A percentile compares a stretch with the other conserved stretches of the same genome.
These are phyloP conservation scores for Chelidonichthys spinosus DNA, from an alignment of 2,797 vertebrate genomes.

Conservation along the genomic window DNA sequence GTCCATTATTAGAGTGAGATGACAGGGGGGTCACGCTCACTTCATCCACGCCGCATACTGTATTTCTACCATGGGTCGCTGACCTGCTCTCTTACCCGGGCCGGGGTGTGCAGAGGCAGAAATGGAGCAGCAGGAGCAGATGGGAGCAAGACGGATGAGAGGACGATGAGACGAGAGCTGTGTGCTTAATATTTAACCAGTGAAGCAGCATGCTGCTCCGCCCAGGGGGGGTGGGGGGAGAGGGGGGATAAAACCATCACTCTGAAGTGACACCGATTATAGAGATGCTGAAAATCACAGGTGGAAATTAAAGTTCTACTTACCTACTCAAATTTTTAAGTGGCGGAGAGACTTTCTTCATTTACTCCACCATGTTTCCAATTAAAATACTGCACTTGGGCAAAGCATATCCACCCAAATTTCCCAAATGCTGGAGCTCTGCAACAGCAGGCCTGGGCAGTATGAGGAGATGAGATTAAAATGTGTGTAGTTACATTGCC, in stretches of 20 bases:
- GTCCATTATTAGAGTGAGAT: constrained; percentile 45
- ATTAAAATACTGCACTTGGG: not conserved
- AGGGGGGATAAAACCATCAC: constrained; percentile 39
- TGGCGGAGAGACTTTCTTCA: not conserved
- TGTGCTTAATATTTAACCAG: constrained; percentile 81
- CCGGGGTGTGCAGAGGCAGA: constrained; percentile 61
- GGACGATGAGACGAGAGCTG: constrained; percentile 59
- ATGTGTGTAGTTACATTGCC: too few relatives aligned
- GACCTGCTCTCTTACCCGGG: constrained; percentile 61
- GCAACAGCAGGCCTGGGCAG: not conserved
- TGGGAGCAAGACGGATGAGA: constrained; percentile 64
- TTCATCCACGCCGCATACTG: constrained; percentile 36
- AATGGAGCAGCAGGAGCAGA: constrained; percentile 74
- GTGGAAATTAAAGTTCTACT: constrained; percentile 10
- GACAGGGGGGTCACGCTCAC: constrained; percentile 53
- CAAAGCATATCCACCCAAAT: not conserved
- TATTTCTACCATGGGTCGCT: constrained; percentile 66
- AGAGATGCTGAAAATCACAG: constrained; percentile 44
- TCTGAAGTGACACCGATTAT: constrained; percentile 49
- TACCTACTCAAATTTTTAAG: not conserved
- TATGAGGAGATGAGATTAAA: too few relatives aligned
- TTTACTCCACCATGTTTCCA: not conserved
- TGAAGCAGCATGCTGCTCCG: constrained; percentile 52
- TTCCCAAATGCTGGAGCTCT: not conserved
- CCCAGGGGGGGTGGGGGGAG: constrained; percentile 33